Evolutionary conservation across 2,113 vertebrate species (phyloP), one percentile per base, ranked within the genome.

Genomic region (Varanus komodoensis): DNA sequence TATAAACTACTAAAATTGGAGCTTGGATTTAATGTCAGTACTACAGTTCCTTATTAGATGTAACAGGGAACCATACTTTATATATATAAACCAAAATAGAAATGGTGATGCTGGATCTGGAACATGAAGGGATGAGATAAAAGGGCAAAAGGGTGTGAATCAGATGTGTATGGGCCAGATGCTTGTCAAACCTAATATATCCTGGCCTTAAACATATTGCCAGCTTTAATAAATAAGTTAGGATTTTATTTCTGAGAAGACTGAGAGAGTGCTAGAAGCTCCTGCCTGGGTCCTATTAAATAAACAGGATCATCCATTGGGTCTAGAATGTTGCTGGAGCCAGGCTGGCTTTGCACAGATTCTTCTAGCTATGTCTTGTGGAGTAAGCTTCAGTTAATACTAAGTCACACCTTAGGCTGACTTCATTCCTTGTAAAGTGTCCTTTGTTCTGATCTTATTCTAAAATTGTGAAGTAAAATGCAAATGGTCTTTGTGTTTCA

Each of bases 381-480:
- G 67, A 79, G 34, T 52, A 34, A 84, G 61, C 32, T 87, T 78
- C 74, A 83, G 32, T 78, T 85, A 84, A 11, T 52, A 64, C 23
- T n/a, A n/a, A n/a, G n/a, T n/a, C n/a, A 79, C 38, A 48, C n/a
- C 74, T 89, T 80, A 67, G 83, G 82, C 48, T 89, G n/a, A 21
- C 91, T 82, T 64, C 73, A n/a, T 3, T 1, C 87, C 86, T 91
- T 90, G 82, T 93, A 91, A 94, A 92, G 67, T 80, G 92, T 94
- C 77, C 89, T 89, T 92, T 91, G 38, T 94, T 89, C 95, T 95
- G n/a, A 84, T 78, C 77, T 92, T 81, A 92, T 94, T 92, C 92
- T 93, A 85, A 91, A 95, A 95, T 84, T 94, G 94, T 91, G 91
- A 89, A 79, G 86, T 68, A 95, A 92, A 96, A 93, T 87, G 96